Percentiles rank a stretch among this genome's conserved stretches.
These are phyloP conservation scores for Pangasius krempfi DNA, from an alignment of 2,797 vertebrate genomes.

Conservation along the genomic window DNA sequence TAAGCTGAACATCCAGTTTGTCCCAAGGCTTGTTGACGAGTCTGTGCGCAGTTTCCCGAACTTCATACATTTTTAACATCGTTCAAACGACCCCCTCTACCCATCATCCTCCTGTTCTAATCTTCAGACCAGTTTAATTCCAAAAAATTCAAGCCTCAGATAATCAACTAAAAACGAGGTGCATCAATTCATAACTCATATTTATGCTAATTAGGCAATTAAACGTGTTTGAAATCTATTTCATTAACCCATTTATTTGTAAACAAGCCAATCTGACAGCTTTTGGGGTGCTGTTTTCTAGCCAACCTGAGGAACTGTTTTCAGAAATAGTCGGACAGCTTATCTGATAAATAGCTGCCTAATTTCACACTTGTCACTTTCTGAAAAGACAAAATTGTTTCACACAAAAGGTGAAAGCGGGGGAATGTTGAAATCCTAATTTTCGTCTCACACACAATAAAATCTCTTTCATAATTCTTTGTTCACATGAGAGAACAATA, in stretches of 20 bases:
- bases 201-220: constrained; percentile 78
- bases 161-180: constrained; percentile 69
- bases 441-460: background rate
- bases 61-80: constrained; percentile 16
- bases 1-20: background rate
- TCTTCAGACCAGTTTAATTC: constrained; percentile 36
- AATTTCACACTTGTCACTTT: constrained; percentile 28
- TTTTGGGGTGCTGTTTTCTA: constrained; percentile 32
- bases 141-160: constrained; percentile 43
- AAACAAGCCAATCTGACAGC: constrained; percentile 53
- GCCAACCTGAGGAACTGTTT: constrained; percentile 26
- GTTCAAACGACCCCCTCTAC: background rate
- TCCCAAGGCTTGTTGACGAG: background rate
- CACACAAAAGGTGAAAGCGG: constrained; percentile 2
- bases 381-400: constrained; percentile 23
- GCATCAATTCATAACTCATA: constrained; percentile 63
- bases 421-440: constrained; percentile 15
- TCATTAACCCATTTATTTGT: constrained; percentile 55
- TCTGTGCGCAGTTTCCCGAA: background rate
- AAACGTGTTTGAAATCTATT: constrained; percentile 69
- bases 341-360: constrained; percentile 16
- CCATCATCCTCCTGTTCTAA: constrained; percentile 31
- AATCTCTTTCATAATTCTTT: constrained; percentile 35
- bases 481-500: constrained; percentile 41
- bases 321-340: background rate